phyloP scores from a whole-genome alignment of 2,113 vertebrate species.

The Lophotis ruficrista region DNA sequence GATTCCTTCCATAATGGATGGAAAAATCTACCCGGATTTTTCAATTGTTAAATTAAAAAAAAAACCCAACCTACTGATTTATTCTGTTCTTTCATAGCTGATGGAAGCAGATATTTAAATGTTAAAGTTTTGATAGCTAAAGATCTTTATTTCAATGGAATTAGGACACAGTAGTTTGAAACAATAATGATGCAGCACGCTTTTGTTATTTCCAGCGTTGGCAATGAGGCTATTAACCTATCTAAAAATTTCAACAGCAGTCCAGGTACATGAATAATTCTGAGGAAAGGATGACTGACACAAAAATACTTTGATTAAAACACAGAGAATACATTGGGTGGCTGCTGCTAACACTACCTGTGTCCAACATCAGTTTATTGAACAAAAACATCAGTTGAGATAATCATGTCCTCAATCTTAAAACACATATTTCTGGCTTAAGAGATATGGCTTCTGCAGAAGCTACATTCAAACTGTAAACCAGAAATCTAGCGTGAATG shows the following conservation, averaged over 20 bases:
- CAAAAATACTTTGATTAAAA: not conserved
- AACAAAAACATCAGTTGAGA: not conserved
- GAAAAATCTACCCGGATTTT: constrained; percentile 22
- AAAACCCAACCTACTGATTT: not conserved
- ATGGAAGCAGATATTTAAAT: constrained; percentile 28
- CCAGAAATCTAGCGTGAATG: not conserved
- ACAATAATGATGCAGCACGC: constrained; percentile 15
- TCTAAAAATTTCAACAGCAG: not conserved
- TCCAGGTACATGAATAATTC: not conserved
- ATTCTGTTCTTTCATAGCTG: constrained; percentile 60
- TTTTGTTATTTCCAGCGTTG: constrained; percentile 10
- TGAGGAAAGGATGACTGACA: not conserved
- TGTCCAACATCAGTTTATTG: not conserved
- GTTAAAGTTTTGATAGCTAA: constrained; percentile 38
- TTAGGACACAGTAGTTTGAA: constrained; percentile 48
- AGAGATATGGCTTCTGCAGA: not conserved
- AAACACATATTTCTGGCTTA: not conserved
- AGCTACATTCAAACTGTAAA: not conserved
- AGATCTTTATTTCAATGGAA: constrained; percentile 44
- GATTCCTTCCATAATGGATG: not conserved
- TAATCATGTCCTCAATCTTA: not conserved
- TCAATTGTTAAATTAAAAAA: constrained; percentile 14
- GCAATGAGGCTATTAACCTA: not conserved
- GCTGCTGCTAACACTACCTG: not conserved
- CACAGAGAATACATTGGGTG: not conserved